Percentiles rank a stretch among this genome's conserved stretches.
Conservation (phyloP, 2,888 invertebrate species). For the Eumerus sabulonum region DNA sequence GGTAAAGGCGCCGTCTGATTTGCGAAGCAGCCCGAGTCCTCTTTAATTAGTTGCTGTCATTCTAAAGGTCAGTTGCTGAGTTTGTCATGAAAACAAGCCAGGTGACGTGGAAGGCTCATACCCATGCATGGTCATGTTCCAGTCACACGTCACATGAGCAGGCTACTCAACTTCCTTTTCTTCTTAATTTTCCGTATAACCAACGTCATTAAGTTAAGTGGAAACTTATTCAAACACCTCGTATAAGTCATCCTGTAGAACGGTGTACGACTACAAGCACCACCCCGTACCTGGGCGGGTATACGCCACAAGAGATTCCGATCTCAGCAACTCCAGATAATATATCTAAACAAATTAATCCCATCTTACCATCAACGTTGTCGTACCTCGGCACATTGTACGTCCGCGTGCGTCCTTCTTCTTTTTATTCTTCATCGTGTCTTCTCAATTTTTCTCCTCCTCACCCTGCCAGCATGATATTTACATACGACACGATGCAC, state of each 20-base stretch:
- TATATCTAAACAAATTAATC: constrained; percentile 69
- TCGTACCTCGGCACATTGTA: constrained; percentile 11
- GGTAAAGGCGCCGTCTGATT: too few species aligned
- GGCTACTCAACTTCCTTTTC: constrained; percentile 51
- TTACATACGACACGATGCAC: constrained; percentile 57
- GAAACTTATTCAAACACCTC: constrained; percentile 69
- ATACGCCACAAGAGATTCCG: constrained; percentile 63
- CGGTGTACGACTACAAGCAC: background rate
- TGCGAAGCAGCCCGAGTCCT: too few species aligned
- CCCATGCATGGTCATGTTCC: constrained; percentile 55
- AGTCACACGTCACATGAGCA: constrained; percentile 52
- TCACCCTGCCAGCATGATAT: constrained; percentile 61
- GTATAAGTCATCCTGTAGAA: constrained; percentile 59
- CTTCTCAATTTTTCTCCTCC: too few species aligned
- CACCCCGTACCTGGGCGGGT: constrained; percentile 37
- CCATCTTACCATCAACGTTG: constrained; percentile 46
- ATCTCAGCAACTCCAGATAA: constrained; percentile 69
- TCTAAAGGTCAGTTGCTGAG: too few species aligned
- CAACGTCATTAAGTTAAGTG: constrained; percentile 67
- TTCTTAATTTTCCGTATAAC: background rate
- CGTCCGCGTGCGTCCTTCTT: too few species aligned
- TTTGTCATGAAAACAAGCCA: constrained; percentile 6
- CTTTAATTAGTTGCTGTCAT: too few species aligned
- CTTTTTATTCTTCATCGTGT: too few species aligned
- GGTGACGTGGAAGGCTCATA: constrained; percentile 38